phyloP scores from a whole-genome alignment of 2,888 invertebrate genomes.

The Scelioninae gen. 1 region DNA sequence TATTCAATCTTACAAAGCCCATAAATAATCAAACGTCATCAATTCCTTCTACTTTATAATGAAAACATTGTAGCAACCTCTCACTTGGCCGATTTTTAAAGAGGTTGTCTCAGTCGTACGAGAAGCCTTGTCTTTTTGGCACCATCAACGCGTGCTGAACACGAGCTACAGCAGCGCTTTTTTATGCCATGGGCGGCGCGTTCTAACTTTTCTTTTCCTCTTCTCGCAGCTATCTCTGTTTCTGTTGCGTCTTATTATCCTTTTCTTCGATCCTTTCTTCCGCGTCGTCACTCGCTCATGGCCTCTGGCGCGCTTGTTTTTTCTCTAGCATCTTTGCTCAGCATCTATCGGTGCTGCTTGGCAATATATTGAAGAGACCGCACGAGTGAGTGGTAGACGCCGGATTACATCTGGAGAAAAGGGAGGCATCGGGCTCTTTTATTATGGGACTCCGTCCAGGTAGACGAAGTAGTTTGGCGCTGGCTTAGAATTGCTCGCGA shows the following conservation, averaged over 20 bases:
- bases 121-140: slow-evolving; percentile 58
- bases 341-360: slow-evolving; percentile 52
- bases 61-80: slow-evolving; percentile 41
- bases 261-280: slow-evolving; percentile 6
- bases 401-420: slow-evolving; percentile 58
- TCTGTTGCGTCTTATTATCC: background rate
- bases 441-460: slow-evolving; percentile 45
- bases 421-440: slow-evolving; percentile 32
- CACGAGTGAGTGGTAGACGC: slow-evolving; percentile 50
- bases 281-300: slow-evolving; percentile 12
- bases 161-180: slow-evolving; percentile 74
- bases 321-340: slow-evolving; percentile 41
- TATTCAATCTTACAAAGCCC: slow-evolving; percentile 42
- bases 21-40: slow-evolving; percentile 56
- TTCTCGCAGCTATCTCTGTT: background rate
- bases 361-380: slow-evolving; percentile 60
- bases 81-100: slow-evolving; percentile 28
- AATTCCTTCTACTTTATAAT: slow-evolving; percentile 55
- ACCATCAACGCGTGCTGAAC: slow-evolving; percentile 78
- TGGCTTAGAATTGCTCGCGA: slow-evolving; percentile 28
- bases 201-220: slow-evolving; percentile 7
- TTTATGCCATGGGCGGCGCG: slow-evolving; percentile 55
- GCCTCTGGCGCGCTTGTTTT: background rate
- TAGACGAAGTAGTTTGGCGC: slow-evolving; percentile 24
- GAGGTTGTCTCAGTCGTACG: slow-evolving; percentile 47